Evolutionary conservation across 1,140 invertebrate species (phyloP), one percentile per base, ranked within the genome.

Genomic region (Sitophilus oryzae): DNA sequence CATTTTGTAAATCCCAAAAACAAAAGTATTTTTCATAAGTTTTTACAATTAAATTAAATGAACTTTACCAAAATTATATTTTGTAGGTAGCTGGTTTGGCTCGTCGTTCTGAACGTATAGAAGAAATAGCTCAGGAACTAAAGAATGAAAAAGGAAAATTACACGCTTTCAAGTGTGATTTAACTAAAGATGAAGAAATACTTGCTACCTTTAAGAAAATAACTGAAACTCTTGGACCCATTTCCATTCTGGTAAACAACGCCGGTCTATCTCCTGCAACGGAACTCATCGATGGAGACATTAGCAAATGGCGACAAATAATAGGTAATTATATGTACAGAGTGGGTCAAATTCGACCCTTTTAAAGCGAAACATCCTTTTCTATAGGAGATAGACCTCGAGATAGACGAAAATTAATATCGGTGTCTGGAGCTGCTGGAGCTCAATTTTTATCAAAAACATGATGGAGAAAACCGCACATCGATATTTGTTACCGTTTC

Each of bases 201-300:
- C 14, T 45, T 11, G 18, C 25, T 11, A 21, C 35, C 4, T 20
- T 53, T 14, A 37, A 53, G 18, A 5, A 45, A 23, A 16, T 53
- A 22, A 45, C 10, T 23, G 6, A 9, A 18, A 53, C 34, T n/a
- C 16, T 53, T 11, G 51, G 51, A 11, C 41, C 41, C 10, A 53
- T 53, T 11, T n/a, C 14, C 20, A 53, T 53, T 53, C 43, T 53
- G 21, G 35, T 53, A 8, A 53, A 53, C 14, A 53, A 53, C 19
- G 51, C 51, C 9, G 51, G 51, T 16, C 11, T 53, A 2, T 20
- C 18, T 15, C 42, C 15, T 16, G 41, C 37, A 15, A 37, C 42
- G 5, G 23, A 20, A 23, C 30, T 53, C 8, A 18, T 48, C 9
- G 21, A 42, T 14, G 53, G 53, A 9, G 53, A 56, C 19, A 48